Base-by-base conservation (phyloP, 2,888 invertebrate genomes). In the Pterostichus madidus region DNA sequence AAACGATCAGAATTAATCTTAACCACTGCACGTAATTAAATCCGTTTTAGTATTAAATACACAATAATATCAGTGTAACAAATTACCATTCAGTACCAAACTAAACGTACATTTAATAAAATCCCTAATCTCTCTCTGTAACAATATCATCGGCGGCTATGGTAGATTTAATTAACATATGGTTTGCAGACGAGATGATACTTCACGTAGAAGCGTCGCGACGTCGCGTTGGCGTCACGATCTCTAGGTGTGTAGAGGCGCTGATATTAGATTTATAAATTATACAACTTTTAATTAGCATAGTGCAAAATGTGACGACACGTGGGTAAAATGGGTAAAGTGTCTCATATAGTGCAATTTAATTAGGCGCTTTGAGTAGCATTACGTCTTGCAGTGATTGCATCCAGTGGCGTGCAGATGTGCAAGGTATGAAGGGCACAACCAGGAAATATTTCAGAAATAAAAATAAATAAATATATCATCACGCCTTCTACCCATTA, bases 211-310 rank as follows among this genome's bases (percentile, higher is more conserved):
- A 39, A 5, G 39, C 39, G 39, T 39, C 24, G 3, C 24, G 24
- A 3, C 24, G 24, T 5, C 39, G 35, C 35, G 35, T 35, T 35
- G 24, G 24, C 24, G 24, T 39, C 39, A 5, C 39, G 5, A 5
- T 1, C 39, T 7, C 39, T 24, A 24, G 24, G 24, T 24, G 24
- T 24, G 24, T 3, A 24, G 11, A 49, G 49, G 13, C 11, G 49
- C 49, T 8, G 11, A 1, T 49, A 1, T n/a, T 49, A n/a, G 49
- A 49, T 49, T 49, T 49, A 49, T 49, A 49, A 49, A 49, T 49
- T 49, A 49, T 49, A 49, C 49, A 49, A 49, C 49, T 49, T 49
- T 49, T 49, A 49, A 49, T 49, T 49, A 49, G 49, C 11, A 39
- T 5, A 49, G 49, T 49, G 49, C 49, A n/a, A 44, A 5, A 5